These are phyloP conservation scores for Boloria selene DNA, from an alignment of 2,888 invertebrate genomes.

Conservation along the genomic window DNA sequence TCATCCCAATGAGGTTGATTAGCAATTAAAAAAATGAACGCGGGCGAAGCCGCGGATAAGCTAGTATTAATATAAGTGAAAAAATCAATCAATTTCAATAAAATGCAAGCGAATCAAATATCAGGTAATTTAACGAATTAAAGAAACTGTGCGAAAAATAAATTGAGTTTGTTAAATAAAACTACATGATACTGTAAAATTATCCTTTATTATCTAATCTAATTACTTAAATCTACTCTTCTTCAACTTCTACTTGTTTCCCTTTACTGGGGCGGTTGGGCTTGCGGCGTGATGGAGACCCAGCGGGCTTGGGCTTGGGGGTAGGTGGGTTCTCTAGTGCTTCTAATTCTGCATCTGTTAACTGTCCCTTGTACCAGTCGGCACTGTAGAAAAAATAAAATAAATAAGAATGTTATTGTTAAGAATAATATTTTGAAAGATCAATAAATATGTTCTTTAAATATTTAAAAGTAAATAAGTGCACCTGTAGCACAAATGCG, in stretches of 20 bases:
- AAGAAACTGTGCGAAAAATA: too few relatives aligned
- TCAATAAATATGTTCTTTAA: neutral
- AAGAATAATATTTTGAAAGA: neutral
- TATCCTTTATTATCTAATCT: conserved; percentile 46
- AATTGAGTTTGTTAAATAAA: neutral
- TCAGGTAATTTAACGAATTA: too few relatives aligned
- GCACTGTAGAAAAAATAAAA: conserved; percentile 79
- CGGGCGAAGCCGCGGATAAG: too few relatives aligned
- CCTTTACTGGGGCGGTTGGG: conserved; percentile 69
- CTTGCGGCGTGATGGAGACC: conserved; percentile 72
- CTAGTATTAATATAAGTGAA: too few relatives aligned
- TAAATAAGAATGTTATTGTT: neutral
- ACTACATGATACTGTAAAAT: conserved; percentile 19
- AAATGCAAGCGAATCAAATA: too few relatives aligned
- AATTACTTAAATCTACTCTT: conserved; percentile 55
- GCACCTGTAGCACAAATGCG: too few relatives aligned
- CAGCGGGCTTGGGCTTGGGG: conserved; percentile 82
- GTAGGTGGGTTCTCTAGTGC: conserved; percentile 91
- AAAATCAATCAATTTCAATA: too few relatives aligned
- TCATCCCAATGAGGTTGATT: too few relatives aligned
- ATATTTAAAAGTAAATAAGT: too few relatives aligned
- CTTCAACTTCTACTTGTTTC: conserved; percentile 51
- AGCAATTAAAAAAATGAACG: too few relatives aligned
- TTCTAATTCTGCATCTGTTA: conserved; percentile 90
- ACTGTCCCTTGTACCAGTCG: conserved; percentile 93